Conservation (phyloP, 2,797 vertebrate species). For the Atherinosoma microstoma region DNA sequence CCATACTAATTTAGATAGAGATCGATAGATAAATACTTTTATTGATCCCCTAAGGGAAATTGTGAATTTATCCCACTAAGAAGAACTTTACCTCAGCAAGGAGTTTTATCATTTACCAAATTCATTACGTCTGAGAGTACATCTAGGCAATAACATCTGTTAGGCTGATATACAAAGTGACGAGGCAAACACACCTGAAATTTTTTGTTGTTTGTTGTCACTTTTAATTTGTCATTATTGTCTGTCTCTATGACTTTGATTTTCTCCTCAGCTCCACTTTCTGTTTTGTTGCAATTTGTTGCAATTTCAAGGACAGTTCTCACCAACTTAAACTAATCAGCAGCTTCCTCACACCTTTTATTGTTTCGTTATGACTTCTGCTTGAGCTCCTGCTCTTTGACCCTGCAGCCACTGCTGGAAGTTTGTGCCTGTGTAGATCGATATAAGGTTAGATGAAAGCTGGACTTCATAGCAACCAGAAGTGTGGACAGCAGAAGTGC, state of each 20-base stretch:
- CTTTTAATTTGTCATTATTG: too few species aligned
- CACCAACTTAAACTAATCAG: conserved; percentile 15
- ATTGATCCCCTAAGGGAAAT: too few species aligned
- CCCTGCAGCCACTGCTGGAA: conserved; percentile 26
- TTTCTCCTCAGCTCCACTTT: not conserved
- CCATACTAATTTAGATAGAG: too few species aligned
- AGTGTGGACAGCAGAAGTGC: conserved; percentile 27
- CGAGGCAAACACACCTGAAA: too few species aligned
- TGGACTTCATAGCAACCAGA: conserved; percentile 33
- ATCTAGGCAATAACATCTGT: too few species aligned
- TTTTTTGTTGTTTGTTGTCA: too few species aligned
- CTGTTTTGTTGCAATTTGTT: not conserved
- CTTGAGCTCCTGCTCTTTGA: conserved; percentile 30
- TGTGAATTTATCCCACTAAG: too few species aligned
- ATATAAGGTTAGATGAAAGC: conserved; percentile 43
- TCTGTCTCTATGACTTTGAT: not conserved
- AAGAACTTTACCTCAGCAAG: too few species aligned
- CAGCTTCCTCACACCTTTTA: conserved; percentile 16
- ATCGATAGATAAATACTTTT: too few species aligned
- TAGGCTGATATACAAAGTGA: too few species aligned
- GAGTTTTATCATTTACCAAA: too few species aligned
- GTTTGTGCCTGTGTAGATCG: conserved; percentile 38
- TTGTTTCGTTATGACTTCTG: conserved; percentile 30
- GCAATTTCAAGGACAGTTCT: conserved; percentile 20
- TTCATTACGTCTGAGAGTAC: too few species aligned